Evolutionary conservation across 2,888 invertebrate genomes (phyloP).

Genomic region (Amaurobius ferox): DNA sequence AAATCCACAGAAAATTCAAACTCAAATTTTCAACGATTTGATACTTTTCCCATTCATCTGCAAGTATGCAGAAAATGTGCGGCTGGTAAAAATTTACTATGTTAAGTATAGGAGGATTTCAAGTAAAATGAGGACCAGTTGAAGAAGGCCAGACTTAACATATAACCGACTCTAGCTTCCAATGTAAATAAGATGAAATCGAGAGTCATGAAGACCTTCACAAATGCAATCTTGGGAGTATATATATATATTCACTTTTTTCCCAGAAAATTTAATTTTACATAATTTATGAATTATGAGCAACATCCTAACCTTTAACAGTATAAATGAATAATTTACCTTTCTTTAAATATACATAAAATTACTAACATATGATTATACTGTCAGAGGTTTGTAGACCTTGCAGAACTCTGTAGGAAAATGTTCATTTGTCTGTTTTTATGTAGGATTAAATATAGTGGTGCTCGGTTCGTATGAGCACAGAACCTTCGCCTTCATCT

Average conservation of each 20-base stretch:
- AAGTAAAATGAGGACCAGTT: too few relatives aligned
- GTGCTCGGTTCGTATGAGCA: slow-evolving; percentile 44
- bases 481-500: slow-evolving; percentile 70
- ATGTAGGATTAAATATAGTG: slow-evolving; percentile 55
- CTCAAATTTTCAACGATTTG: too few relatives aligned
- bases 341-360: background rate
- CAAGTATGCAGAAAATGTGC: too few relatives aligned
- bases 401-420: background rate
- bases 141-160: too few relatives aligned
- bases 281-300: background rate
- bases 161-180: background rate
- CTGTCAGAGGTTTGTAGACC: background rate
- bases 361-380: background rate
- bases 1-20: too few relatives aligned
- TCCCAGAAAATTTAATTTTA: background rate
- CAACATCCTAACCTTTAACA: background rate
- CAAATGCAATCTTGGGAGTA: slow-evolving; percentile 16
- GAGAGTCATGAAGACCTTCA: slow-evolving; percentile 36
- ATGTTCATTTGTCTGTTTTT: background rate
- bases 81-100: too few relatives aligned
- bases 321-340: slow-evolving; percentile 9
- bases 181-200: slow-evolving; percentile 46
- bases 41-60: too few relatives aligned
- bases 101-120: too few relatives aligned
- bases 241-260: background rate